Conservation (phyloP, 2,888 invertebrate species). For the Leucozona laternaria region DNA sequence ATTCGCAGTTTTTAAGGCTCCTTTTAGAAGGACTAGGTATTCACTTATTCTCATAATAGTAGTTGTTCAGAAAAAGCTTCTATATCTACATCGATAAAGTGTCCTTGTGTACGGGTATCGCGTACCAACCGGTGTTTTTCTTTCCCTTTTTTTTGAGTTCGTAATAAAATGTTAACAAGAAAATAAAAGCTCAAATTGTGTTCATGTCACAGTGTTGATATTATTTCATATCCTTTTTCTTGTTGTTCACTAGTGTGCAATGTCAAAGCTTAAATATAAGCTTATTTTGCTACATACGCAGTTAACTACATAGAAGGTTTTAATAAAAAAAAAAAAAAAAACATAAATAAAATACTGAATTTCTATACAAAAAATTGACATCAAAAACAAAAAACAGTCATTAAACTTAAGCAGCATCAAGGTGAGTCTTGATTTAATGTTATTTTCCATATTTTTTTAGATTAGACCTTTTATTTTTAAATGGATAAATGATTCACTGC, state of each 20-base stretch:
- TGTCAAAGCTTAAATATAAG: not conserved
- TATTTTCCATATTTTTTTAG: not conserved
- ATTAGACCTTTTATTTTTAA: not conserved
- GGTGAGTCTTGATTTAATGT: conserved; percentile 17
- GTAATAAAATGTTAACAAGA: not conserved
- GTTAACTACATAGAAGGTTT: not conserved
- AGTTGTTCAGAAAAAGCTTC: conserved; percentile 2
- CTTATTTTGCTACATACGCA: not conserved
- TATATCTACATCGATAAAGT: conserved; percentile 15
- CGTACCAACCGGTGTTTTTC: conserved; percentile 29
- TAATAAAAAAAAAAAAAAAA: not conserved
- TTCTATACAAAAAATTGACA: not conserved
- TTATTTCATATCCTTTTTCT: not conserved
- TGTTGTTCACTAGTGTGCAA: not conserved
- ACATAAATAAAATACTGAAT: conserved; percentile 2
- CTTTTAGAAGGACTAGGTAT: not conserved
- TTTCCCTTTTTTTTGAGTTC: not conserved
- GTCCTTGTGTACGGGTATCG: conserved; percentile 1
- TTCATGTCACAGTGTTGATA: not conserved
- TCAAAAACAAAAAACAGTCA: not conserved
- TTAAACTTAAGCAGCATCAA: not conserved
- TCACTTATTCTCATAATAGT: not conserved
- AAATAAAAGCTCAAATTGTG: conserved; percentile 28
- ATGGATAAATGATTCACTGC: conserved; percentile 35
- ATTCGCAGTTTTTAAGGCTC: not conserved